A percentile compares a stretch with the other conserved stretches of the same genome.
These are phyloP conservation scores for Rhea americana DNA, from an alignment of 2,113 vertebrate genomes.

Conservation along the genomic window DNA sequence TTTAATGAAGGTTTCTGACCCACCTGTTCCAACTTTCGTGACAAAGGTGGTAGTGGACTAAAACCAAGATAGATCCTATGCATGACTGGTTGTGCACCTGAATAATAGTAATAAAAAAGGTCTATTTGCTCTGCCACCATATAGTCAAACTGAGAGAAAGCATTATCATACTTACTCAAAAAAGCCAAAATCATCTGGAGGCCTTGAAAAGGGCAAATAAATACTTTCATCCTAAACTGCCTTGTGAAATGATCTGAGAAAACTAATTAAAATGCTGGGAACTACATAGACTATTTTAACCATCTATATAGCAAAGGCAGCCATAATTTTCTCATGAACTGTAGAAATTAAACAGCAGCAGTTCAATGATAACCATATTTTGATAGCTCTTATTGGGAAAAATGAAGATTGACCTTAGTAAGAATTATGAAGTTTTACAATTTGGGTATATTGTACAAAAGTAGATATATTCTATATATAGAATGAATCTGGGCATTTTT, in stretches of 20 bases:
- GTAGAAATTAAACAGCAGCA: not conserved
- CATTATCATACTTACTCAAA: not conserved
- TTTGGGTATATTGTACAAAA: not conserved
- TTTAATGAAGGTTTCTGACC: not conserved
- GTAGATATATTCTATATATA: not conserved
- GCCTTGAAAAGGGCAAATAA: not conserved
- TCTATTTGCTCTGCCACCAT: not conserved
- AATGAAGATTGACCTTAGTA: not conserved
- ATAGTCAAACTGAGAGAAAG: not conserved
- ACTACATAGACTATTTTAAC: not conserved
- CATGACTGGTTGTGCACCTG: not conserved
- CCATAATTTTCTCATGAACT: not conserved
- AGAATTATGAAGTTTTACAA: not conserved
- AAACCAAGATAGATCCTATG: not conserved
- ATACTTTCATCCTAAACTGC: not conserved
- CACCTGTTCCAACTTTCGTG: not conserved
- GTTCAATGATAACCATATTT: accelerated
- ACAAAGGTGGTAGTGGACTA: not conserved
- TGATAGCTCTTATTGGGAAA: not conserved
- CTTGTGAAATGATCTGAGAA: not conserved
- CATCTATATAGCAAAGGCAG: not conserved
- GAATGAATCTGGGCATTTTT: not conserved
- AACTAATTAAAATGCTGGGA: not conserved
- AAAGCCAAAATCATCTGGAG: not conserved
- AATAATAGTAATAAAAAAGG: not conserved